A percentile compares a stretch with the other conserved stretches of the same genome.
These are phyloP conservation scores for Oryzaephilus surinamensis DNA, from an alignment of 1,140 invertebrate genomes.

Conservation along the genomic window DNA sequence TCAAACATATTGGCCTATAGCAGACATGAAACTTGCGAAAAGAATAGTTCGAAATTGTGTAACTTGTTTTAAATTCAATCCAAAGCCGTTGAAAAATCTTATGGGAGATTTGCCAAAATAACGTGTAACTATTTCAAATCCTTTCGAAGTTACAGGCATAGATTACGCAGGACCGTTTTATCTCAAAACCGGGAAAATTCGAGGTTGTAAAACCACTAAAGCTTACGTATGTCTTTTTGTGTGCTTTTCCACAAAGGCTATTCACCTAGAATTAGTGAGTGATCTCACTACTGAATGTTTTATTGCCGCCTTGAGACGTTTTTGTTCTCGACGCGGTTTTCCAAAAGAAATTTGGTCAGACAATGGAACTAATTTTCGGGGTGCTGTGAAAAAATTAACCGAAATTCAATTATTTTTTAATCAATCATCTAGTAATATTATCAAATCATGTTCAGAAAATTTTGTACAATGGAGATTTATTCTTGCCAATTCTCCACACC, in stretches of 20 bases:
- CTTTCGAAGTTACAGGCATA: slow-evolving; percentile 13
- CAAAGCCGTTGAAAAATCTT: slow-evolving; percentile 12
- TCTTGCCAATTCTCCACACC: slow-evolving; percentile 7
- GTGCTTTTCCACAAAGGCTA: too few species aligned
- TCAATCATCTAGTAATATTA: too few species aligned
- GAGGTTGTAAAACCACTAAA: slow-evolving; percentile 2
- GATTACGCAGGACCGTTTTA: slow-evolving; percentile 16
- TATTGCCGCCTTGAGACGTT: slow-evolving; percentile 8
- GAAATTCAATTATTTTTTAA: too few species aligned
- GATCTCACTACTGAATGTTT: too few species aligned
- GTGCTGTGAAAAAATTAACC: too few species aligned
- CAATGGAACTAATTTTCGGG: too few species aligned
- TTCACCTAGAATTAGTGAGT: too few species aligned
- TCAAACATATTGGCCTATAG: slow-evolving; percentile 14
- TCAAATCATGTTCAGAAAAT: too few species aligned
- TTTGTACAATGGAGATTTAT: slow-evolving; percentile 16
- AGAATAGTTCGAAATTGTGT: slow-evolving; percentile 25
- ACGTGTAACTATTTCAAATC: slow-evolving; percentile 18
- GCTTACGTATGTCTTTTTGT: too few species aligned
- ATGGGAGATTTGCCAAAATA: slow-evolving; percentile 31
- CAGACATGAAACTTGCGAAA: slow-evolving; percentile 8
- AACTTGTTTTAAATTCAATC: slow-evolving; percentile 20
- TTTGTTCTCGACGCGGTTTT: background rate
- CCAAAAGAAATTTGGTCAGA: too few species aligned
- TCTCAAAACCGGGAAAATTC: slow-evolving; percentile 4